A percentile compares a stretch with the other conserved stretches of the same genome.
phyloP scores from a whole-genome alignment of 2,888 invertebrate genomes.

The Dasysyrphus tricinctus region DNA sequence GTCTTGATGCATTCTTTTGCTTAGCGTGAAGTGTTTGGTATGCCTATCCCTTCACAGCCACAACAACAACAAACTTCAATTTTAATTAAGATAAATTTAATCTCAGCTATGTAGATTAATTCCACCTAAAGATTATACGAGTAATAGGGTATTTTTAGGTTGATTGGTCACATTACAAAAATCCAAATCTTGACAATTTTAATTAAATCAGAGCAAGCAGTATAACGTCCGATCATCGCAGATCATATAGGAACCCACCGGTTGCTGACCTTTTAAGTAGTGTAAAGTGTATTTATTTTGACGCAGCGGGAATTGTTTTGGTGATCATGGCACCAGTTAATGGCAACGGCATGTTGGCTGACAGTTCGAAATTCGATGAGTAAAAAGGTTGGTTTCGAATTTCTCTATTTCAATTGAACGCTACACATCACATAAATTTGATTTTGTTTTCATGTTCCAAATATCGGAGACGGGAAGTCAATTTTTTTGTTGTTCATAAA shows the following conservation, averaged over 20 bases:
- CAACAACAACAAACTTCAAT: too few species aligned
- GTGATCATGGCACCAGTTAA: constrained; percentile 67
- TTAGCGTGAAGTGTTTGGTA: too few species aligned
- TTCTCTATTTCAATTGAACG: constrained; percentile 57
- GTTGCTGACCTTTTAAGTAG: constrained; percentile 59
- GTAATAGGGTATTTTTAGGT: background rate
- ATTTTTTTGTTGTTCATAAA: constrained; percentile 24
- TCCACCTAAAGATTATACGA: background rate
- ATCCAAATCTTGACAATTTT: background rate
- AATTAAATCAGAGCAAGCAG: constrained; percentile 45
- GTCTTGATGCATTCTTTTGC: too few species aligned
- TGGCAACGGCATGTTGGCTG: constrained; percentile 69
- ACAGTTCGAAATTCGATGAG: constrained; percentile 66
- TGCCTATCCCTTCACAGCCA: too few species aligned
- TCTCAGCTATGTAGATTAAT: background rate
- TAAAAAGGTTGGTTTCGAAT: constrained; percentile 63
- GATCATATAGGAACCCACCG: constrained; percentile 6
- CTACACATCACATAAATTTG: constrained; percentile 26
- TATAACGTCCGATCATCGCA: constrained; percentile 1
- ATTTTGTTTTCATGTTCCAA: constrained; percentile 22
- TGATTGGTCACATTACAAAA: background rate
- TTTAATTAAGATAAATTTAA: background rate
- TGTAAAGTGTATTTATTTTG: constrained; percentile 51
- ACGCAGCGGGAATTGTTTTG: constrained; percentile 62
- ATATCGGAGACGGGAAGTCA: constrained; percentile 61